phyloP scores from a whole-genome alignment of 2,797 vertebrate species.

The Enteromius mattozi region DNA sequence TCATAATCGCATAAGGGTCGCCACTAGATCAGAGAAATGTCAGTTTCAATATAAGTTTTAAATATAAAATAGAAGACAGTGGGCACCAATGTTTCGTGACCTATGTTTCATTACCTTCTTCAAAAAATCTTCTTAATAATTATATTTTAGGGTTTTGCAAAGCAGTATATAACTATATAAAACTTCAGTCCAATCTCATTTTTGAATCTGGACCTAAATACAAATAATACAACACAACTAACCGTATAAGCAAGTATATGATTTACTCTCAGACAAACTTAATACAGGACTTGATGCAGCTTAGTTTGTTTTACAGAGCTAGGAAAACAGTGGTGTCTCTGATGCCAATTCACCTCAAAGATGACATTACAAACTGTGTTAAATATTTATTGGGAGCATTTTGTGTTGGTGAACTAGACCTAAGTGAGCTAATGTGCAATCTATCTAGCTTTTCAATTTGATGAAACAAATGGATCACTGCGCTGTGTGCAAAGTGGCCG shows the following conservation, averaged over 20 bases:
- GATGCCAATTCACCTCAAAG: slow-evolving; percentile 20
- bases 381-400: slow-evolving; percentile 40
- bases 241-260: background rate
- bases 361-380: slow-evolving; percentile 26
- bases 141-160: background rate
- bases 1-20: no score
- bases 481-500: slow-evolving; percentile 24
- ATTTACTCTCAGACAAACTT: background rate
- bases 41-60: background rate
- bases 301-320: slow-evolving; percentile 12
- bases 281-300: background rate
- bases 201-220: background rate
- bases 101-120: background rate
- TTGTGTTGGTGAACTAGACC: slow-evolving; percentile 28
- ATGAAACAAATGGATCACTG: slow-evolving; percentile 47
- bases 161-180: background rate
- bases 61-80: background rate
- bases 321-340: background rate
- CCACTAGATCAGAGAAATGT: background rate
- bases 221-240: background rate
- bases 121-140: no score
- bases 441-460: slow-evolving; percentile 42
- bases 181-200: background rate
- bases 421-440: slow-evolving; percentile 45
- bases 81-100: background rate